phyloP scores from a whole-genome alignment of 1,140 invertebrate species.

The Subanguina moxae region DNA sequence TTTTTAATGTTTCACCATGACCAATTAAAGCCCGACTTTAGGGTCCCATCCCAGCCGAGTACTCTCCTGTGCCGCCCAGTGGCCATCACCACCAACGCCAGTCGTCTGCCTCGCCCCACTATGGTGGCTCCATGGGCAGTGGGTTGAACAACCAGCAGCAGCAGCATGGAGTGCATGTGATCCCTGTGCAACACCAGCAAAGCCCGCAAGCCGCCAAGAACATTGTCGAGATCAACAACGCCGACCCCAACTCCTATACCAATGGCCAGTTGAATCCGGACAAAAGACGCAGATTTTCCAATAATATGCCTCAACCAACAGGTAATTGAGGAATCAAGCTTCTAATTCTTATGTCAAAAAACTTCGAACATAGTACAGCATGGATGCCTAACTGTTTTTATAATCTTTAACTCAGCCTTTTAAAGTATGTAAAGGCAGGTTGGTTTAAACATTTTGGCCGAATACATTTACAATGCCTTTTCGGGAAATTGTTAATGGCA shows the following conservation, averaged over 20 bases:
- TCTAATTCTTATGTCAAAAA: background rate
- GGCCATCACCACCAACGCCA: background rate
- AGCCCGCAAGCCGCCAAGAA: background rate
- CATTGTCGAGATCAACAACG: constrained; percentile 30
- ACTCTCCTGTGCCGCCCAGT: background rate
- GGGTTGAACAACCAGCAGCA: background rate
- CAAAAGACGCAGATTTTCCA: constrained; percentile 1
- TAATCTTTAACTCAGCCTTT: background rate
- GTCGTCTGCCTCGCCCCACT: background rate
- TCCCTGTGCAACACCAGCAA: background rate
- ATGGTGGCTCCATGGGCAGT: background rate
- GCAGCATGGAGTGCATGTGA: background rate
- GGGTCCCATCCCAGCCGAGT: too few species aligned
- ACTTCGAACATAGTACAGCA: too few species aligned
- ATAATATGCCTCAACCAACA: background rate
- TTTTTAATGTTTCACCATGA: too few species aligned
- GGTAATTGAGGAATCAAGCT: constrained; percentile 6
- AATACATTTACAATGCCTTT: constrained; percentile 4
- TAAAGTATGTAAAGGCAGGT: background rate
- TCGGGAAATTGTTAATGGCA: too few species aligned
- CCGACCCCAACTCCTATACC: constrained; percentile 18
- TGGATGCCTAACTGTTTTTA: background rate
- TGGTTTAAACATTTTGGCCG: background rate
- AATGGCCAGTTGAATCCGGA: constrained; percentile 32
- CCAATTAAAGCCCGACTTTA: too few species aligned